Base-by-base conservation (phyloP, 2,113 vertebrate species). In the Australoheros scitulus region DNA sequence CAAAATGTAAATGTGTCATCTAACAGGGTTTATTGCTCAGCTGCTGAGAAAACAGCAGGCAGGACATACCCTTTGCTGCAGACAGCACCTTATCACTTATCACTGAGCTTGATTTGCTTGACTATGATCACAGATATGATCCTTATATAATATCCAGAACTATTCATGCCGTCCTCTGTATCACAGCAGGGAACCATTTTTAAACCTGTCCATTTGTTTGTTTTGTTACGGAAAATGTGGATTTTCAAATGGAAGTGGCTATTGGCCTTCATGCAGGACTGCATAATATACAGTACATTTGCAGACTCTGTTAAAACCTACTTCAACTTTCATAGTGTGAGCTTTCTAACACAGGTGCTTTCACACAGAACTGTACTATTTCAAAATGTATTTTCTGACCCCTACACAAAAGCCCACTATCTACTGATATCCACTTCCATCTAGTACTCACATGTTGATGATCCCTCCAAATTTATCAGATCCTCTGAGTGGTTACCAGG, bases 391-490 rank as follows among this genome's bases (percentile, higher is more conserved):
- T 82, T 8, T 38, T 60, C 1, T 64, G 6, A 55, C 6, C 4
- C 41, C 4, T 17, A 3, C 55, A 7, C 38, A 11, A 11, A 56
- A 75, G 3, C 24, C 1, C 26, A 58, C 8, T 26, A 22, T 34
- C 24, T 41, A 36, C 1, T 57, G 17, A 34, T 26, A 5, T 50
- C 7, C 32, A 82, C 70, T 38, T 58, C 24, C 58, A 61, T 68
- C 13, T 10, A 64, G 32, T 89, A 96, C 96, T 95, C 92, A 96
- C 96, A 93, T 80, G 88, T 92, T 61, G 92, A 93, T 22, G 95
- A 84, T 83, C 70, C 87, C 43, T 94, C 94, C 76, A 85, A 83
- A 60, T 64, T 17, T 34, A 88, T 75, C 36, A 87, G 34, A 56
- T 92, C 91, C 61, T 86, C 89, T 4, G 76, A 14, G 81, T 83